Percentiles rank a stretch among this genome's conserved stretches.
These are phyloP conservation scores for Diphyllodes magnificus DNA, from an alignment of 2,113 vertebrate genomes.

Conservation along the genomic window DNA sequence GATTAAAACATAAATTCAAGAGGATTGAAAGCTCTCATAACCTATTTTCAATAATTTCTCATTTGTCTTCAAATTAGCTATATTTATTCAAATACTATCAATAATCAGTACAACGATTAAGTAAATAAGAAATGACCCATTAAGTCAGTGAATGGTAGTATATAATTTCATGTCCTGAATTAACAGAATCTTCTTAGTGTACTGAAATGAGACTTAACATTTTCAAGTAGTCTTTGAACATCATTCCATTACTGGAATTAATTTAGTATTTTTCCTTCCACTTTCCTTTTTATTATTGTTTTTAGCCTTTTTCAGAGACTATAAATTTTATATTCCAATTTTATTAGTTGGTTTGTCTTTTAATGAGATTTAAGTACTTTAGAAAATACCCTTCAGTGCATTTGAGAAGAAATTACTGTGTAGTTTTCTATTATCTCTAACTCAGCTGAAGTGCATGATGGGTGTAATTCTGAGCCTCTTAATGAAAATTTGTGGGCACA, in stretches of 20 bases:
- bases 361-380: neutral
- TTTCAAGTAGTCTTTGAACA: neutral
- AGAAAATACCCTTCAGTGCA: neutral
- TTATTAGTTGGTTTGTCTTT: neutral
- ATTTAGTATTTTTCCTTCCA: neutral
- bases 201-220: neutral
- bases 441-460: neutral
- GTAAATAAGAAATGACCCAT: neutral
- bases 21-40: neutral
- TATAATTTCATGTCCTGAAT: neutral
- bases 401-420: neutral
- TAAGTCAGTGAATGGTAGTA: neutral
- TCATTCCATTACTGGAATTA: neutral
- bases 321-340: neutral
- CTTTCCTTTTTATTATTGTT: neutral
- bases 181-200: neutral
- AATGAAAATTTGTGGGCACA: neutral
- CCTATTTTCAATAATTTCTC: neutral
- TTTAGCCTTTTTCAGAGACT: neutral
- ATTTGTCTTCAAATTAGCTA: neutral
- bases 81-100: neutral
- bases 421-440: neutral
- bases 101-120: neutral
- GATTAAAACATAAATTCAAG: neutral
- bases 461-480: constrained; percentile 3